Base-by-base conservation (phyloP, 2,888 invertebrate genomes). In the Acrobasis suavella region DNA sequence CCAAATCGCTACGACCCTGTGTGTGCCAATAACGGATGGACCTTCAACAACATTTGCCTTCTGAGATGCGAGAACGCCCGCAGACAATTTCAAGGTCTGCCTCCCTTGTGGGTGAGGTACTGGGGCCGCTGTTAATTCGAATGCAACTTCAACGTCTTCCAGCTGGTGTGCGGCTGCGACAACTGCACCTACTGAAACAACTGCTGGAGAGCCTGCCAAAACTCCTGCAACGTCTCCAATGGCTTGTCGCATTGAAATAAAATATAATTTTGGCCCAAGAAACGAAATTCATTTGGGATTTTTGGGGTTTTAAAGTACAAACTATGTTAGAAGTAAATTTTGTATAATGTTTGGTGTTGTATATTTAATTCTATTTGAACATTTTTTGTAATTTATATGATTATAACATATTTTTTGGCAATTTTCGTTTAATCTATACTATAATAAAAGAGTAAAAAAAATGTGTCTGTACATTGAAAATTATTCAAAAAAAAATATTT, bases 151-250 rank as follows among this genome's bases (percentile, higher is more conserved):
- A 54, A 54, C n/a, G 17, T 50, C 3, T 74, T 72, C 62, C 42
- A 63, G 1, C 78, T 81, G 0, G 70, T 77, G 9, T 82, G 82
- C 52, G 82, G 78, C 6, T 71, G 64, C 17, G 76, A 82, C 63
- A 16, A 62, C 3, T 62, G 66, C 22, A 78, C 72, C 0, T 81
- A 80, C 66, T 68, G 67, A 69, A 83, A 82, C 64, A 7, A 46
- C 0, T 80, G 79, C 65, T 76, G 71, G 73, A 60, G 81, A 10
- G 15, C 65, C 0, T 82, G 81, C 60, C 68, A 70, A 62, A 73
- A 67, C 49, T 63, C 62, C 12, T 64, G 64, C 51, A 64, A 64
- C 42, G 42, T 16, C 15, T 22, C 22, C 37, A 49, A 38, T 6
- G 51, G 51, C 16, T 14, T 12, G 42, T 56, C 63, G 16, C 7